phyloP scores from a whole-genome alignment of 2,888 invertebrate genomes.

The Meiosimyza decipiens region DNA sequence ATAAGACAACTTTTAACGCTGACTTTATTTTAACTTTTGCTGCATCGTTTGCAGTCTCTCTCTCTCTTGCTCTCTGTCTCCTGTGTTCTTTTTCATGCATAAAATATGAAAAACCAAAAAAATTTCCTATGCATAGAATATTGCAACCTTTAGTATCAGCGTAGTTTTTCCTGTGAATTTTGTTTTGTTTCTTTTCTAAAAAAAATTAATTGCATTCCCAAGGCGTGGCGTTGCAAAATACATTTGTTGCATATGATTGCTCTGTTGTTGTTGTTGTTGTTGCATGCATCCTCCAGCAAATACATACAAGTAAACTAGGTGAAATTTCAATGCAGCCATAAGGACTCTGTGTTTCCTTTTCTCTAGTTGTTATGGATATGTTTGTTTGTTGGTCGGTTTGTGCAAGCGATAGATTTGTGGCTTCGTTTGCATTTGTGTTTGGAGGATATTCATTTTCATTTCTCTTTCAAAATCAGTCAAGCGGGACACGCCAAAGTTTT shows the following conservation, averaged over 20 bases:
- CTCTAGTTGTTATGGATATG: background rate
- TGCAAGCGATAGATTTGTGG: conserved; percentile 2
- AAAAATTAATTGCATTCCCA: conserved; percentile 30
- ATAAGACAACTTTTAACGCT: background rate
- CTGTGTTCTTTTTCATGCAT: background rate
- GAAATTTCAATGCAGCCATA: conserved; percentile 19
- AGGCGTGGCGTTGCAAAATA: background rate
- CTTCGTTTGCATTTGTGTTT: conserved; percentile 18
- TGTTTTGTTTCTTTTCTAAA: too few species aligned
- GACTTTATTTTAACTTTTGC: background rate
- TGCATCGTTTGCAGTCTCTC: background rate
- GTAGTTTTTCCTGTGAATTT: too few species aligned
- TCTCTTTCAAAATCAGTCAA: conserved; percentile 28
- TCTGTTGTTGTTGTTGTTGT: too few species aligned
- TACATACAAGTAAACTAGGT: conserved; percentile 15
- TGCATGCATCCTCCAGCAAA: background rate
- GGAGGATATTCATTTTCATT: conserved; percentile 21
- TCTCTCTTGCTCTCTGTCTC: background rate
- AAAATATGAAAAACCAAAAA: background rate
- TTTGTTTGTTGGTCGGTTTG: background rate
- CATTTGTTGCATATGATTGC: conserved; percentile 6
- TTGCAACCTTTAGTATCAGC: too few species aligned
- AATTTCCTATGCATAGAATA: background rate
- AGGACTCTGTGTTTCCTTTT: background rate
- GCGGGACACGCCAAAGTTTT: conserved; percentile 20